Base-by-base conservation (phyloP, 2,113 vertebrate species). In the Puffinus mauretanicus region DNA sequence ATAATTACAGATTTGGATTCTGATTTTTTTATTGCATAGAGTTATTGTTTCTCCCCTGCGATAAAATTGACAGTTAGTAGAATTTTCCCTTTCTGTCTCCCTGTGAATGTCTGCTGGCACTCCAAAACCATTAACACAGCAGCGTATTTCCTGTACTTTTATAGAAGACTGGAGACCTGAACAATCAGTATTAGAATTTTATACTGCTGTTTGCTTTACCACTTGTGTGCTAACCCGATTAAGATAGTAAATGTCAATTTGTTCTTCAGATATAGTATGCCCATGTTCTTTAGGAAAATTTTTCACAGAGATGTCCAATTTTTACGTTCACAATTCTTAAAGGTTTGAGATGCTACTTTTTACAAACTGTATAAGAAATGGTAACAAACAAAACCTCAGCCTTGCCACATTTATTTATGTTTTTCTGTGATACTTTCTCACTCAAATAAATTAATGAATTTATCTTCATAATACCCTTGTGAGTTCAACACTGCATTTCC, bases 241-340 rank as follows among this genome's bases (percentile, higher is more conserved):
- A 90, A 94, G 60, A 93, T 2, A 76, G 55, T 92, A 95, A 96
- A 91, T 82, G 83, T 95, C 88, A 95, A 73, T 95, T 96, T 92
- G 34, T 91, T 95, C 82, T 94, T 97, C 91, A 88, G 22, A 85
- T 84, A 85, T 24, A 85, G 6, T 54, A 83, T 25, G 42, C 4
- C 22, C 12, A 5, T 46, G 18, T 54, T 79, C 49, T 86, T 93
- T 46, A 66, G 65, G 26, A 90, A 60, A 42, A 11, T 11, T 67
- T 66, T 90, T 95, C 86, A 79, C 7, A 72, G 26, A 96, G 38
- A 46, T 78, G 15, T 49, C 86, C 16, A n/a, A 25, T 86, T 96
- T 97, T 90, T 90, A 79, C 57, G 30, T 55, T 86, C 61, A 51
- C 7, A 36, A 19, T 52, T 86, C 65, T 49, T 72, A 51, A 80